Conservation (phyloP, 2,113 vertebrate genomes). For the Todiramphus chloris region DNA sequence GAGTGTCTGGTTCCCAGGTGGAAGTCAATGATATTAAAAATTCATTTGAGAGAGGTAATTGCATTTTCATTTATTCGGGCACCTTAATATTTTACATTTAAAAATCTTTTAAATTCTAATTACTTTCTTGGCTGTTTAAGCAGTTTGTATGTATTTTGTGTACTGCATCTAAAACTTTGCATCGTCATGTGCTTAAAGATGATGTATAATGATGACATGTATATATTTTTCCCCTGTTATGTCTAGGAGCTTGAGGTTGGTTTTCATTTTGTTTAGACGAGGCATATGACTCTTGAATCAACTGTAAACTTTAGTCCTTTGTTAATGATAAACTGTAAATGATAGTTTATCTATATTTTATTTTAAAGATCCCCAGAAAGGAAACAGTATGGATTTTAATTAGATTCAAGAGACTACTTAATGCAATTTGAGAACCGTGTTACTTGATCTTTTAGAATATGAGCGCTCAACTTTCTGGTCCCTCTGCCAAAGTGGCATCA, state of each 20-base stretch:
- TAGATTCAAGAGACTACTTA: background rate
- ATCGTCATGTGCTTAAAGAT: background rate
- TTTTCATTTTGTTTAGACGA: background rate
- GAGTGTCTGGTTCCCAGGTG: conserved; percentile 95
- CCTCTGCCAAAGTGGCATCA: background rate
- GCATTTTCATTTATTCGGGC: conserved; percentile 6
- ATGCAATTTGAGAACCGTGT: background rate
- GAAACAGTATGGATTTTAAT: background rate
- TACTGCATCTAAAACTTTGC: background rate
- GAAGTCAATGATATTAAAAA: conserved; percentile 99
- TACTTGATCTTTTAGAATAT: background rate
- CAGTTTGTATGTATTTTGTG: background rate
- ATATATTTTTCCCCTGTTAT: background rate
- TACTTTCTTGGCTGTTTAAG: background rate
- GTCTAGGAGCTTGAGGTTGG: background rate
- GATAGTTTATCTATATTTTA: background rate
- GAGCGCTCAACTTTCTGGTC: background rate
- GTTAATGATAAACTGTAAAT: background rate
- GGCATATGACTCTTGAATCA: background rate
- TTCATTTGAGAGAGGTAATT: conserved; percentile 97
- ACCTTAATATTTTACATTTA: background rate
- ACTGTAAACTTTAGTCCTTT: background rate
- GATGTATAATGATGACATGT: background rate
- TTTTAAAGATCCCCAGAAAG: background rate
- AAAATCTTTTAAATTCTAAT: conserved; percentile 15